Base-by-base conservation (phyloP, 2,888 invertebrate species). In the Ormyrus nitidulus region DNA sequence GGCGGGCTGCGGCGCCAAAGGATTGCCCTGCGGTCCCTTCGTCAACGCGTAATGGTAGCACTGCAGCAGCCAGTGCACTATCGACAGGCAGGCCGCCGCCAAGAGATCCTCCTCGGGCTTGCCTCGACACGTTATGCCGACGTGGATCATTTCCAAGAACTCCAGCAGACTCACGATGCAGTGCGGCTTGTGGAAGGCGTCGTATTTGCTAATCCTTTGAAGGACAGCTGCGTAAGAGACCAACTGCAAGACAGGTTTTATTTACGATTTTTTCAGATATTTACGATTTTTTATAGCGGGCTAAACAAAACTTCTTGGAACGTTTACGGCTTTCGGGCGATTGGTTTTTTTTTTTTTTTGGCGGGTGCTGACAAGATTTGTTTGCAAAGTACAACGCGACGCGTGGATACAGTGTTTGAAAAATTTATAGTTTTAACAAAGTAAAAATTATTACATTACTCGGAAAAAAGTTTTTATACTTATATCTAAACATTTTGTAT, bases 201-300 rank as follows among this genome's bases (percentile, higher is more conserved):
- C 96, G 90, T 97, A 98, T 91, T 96, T 96, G 72, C 97, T 95
- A 81, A 98, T 95, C 86, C 97, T 94, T 87, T 95, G 95, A 49
- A 98, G 90, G 0, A 97, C 97, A 5, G 98, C 96, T 6, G 96
- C 96, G 89, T 97, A 97, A 0, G 98, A 97, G 0, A 98, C 96
- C 83, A 98, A 91, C 93, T 93, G 19, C 19, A 53, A 46, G 86
- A 84, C 79, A 68, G 46, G 73, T 59, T 11, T 51, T 71, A 64
- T 62, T 79, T 48, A 62, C 13, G 13, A 13, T 48, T 69, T 7
- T 64, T 48, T 61, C 66, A 75, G 11, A 61, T 19, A 53, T 66
- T 10, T 64, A 19, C 19, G 19, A 19, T 19, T 19, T 19, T 19
- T 19, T 19, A 19, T 19, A 19, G 19, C 19, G 19, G 19, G 19